phyloP scores from a whole-genome alignment of 1,140 invertebrate genomes.

The Drosophila virilis region DNA sequence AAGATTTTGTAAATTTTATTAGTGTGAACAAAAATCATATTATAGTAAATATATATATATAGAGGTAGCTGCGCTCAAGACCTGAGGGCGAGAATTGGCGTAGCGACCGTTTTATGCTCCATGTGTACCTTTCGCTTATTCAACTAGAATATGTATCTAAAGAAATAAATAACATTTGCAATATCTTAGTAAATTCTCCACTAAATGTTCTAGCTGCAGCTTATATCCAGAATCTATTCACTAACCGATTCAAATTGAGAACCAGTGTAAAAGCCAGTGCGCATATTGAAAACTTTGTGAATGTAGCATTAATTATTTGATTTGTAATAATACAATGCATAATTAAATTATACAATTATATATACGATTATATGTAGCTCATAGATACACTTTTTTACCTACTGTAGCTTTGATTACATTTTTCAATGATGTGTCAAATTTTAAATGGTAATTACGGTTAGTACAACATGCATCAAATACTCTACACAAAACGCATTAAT shows the following conservation, averaged over 20 bases:
- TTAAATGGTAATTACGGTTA: constrained; percentile 71
- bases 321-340: constrained; percentile 28
- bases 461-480: constrained; percentile 19
- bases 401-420: constrained; percentile 81
- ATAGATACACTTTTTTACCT: constrained; percentile 80
- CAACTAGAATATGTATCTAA: constrained; percentile 66
- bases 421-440: constrained; percentile 82
- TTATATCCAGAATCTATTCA: constrained; percentile 5
- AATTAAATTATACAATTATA: constrained; percentile 60
- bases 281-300: constrained; percentile 71
- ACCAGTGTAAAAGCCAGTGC: constrained; percentile 67
- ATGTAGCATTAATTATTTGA: constrained; percentile 66
- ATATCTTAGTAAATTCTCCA: constrained; percentile 57
- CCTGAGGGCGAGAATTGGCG: constrained; percentile 28
- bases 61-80: constrained; percentile 44
- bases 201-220: constrained; percentile 39
- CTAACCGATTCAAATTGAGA: background rate
- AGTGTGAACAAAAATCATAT: constrained; percentile 50
- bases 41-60: constrained; percentile 45
- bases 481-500: constrained; percentile 31
- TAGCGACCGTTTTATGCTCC: constrained; percentile 70
- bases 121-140: constrained; percentile 81
- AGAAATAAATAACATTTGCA: constrained; percentile 58
- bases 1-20: constrained; percentile 78
- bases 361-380: constrained; percentile 56